Percentiles rank a stretch among this genome's conserved stretches.
Evolutionary conservation across 1,140 invertebrate genomes (phyloP).

Genomic region (Aradophagus sp.): DNA sequence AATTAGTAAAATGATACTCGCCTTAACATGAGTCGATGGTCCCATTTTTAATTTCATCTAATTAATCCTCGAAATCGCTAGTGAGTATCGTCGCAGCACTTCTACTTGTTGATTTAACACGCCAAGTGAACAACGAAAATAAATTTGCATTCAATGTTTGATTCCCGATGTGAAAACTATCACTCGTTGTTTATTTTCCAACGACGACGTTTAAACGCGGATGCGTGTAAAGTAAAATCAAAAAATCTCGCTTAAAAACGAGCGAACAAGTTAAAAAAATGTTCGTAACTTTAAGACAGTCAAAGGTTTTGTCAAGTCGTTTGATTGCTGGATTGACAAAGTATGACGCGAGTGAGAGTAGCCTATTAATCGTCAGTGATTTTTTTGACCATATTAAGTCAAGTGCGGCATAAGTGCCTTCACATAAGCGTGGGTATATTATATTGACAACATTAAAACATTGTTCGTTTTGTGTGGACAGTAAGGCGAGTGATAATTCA

Average conservation of each 20-base stretch:
- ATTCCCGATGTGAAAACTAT: no score
- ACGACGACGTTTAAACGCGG: no score
- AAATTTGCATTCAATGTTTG: no score
- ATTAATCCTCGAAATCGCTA: no score
- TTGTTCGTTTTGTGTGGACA: slow-evolving; percentile 65
- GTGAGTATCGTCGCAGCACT: no score
- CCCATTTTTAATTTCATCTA: no score
- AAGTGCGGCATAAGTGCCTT: slow-evolving; percentile 75
- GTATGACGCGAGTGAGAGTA: slow-evolving; percentile 53
- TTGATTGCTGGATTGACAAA: slow-evolving; percentile 24
- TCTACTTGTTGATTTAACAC: no score
- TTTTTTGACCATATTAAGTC: slow-evolving; percentile 69
- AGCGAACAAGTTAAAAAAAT: slow-evolving; percentile 3
- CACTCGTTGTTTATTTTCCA: no score
- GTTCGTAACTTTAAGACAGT: slow-evolving; percentile 17
- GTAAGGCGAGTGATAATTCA: no score
- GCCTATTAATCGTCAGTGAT: slow-evolving; percentile 71
- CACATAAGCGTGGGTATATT: slow-evolving; percentile 76
- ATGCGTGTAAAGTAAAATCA: no score
- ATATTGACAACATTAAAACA: slow-evolving; percentile 76
- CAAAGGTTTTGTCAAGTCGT: slow-evolving; percentile 42
- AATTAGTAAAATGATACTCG: slow-evolving; percentile 64
- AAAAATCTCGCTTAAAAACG: no score
- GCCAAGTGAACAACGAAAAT: no score
- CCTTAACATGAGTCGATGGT: slow-evolving; percentile 45